Evolutionary conservation across 2,888 invertebrate genomes (phyloP).

Genomic region (Lasioglossum marginatum): DNA sequence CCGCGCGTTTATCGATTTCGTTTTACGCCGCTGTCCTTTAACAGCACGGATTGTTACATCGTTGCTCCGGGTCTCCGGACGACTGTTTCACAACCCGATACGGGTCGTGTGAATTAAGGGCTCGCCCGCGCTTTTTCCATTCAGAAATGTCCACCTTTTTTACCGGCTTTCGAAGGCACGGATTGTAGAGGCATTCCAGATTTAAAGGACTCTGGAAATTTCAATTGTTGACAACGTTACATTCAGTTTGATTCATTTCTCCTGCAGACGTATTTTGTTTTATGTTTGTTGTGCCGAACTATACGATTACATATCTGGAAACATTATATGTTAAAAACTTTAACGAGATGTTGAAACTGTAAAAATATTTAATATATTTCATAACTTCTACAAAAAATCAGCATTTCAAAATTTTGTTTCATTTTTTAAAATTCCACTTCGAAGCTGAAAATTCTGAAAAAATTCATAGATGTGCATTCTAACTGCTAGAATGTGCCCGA

Average conservation of each 20-base stretch:
- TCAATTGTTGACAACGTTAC: background rate
- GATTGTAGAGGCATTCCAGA: background rate
- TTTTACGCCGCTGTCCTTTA: conserved; percentile 49
- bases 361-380: no score
- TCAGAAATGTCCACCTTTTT: background rate
- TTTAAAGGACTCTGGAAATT: background rate
- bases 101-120: background rate
- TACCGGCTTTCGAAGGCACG: background rate
- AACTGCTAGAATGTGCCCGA: no score
- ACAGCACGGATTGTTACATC: conserved; percentile 9
- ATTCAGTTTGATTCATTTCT: background rate
- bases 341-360: no score
- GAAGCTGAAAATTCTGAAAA: no score
- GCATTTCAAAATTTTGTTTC: no score
- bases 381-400: no score
- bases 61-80: background rate
- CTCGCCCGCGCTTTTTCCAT: background rate
- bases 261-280: background rate
- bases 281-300: background rate
- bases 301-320: background rate
- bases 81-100: conserved; percentile 2
- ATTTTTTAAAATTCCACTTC: no score
- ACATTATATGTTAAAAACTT: no score
- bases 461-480: no score
- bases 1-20: conserved; percentile 38